A percentile compares a stretch with the other conserved stretches of the same genome.
phyloP scores from a whole-genome alignment of 2,797 vertebrate genomes.

The Eospalax fontanierii region DNA sequence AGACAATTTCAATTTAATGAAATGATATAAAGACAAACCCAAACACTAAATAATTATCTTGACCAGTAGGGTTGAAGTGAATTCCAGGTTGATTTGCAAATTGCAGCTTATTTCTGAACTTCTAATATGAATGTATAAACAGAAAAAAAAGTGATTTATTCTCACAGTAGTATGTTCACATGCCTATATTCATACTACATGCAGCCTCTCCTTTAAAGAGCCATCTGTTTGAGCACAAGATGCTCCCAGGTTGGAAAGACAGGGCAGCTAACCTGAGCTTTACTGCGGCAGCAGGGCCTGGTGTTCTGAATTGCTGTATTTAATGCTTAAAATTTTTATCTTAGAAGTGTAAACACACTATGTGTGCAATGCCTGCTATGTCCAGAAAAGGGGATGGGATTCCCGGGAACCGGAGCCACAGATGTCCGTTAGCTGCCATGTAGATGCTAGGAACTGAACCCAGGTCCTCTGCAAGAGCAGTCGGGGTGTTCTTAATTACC shows the following conservation, averaged over 20 bases:
- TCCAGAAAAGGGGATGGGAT: no score
- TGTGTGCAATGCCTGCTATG: no score
- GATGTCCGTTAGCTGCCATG: no score
- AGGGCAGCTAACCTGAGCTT: not conserved
- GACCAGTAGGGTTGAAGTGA: no score
- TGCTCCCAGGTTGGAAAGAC: not conserved
- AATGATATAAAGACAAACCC: not conserved
- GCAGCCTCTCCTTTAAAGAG: constrained; percentile 32
- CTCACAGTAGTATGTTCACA: not conserved
- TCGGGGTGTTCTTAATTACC: no score
- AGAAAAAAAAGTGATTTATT: no score
- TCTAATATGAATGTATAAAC: not conserved
- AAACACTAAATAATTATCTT: not conserved
- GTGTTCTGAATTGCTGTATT: no score
- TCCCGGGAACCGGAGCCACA: no score
- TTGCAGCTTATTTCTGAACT: not conserved
- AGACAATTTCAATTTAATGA: not conserved
- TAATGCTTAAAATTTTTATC: no score
- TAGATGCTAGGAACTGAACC: no score
- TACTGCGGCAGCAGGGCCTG: not conserved
- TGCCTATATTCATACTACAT: not conserved
- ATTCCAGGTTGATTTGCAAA: not conserved
- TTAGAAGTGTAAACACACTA: no score
- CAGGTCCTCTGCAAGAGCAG: no score
- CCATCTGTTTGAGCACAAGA: not conserved